Base-by-base conservation (phyloP, 2,888 invertebrate genomes). In the Sepiola atlantica region DNA sequence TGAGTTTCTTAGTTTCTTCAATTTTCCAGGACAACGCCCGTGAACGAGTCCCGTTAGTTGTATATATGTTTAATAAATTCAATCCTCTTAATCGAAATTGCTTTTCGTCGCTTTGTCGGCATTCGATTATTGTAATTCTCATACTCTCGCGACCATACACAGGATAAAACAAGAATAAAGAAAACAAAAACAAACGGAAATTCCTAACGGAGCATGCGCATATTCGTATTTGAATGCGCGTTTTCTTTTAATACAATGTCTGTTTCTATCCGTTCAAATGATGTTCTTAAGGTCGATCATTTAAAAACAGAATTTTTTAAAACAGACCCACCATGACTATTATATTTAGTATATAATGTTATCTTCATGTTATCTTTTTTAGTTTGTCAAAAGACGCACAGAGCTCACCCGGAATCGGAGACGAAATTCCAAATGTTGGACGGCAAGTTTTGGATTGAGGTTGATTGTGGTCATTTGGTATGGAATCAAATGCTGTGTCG, bases 341-440 rank as follows among this genome's bases (percentile, higher is more conserved):
- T 2, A 8, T 21, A 21, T 61, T 24, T 24, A 24, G 24, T 61
- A 21, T 2, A 61, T 61, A 3, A 24, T 61, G 61, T 24, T 61
- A 24, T 24, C 10, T 61, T 61, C 10, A 24, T 6, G 21, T 61
- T 45, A 24, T 93, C 6, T 93, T 35, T 55, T 55, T 61, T 20
- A 93, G 93, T 55, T 35, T 93, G 93, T 35, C 93, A 93, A 61
- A 61, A 18, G 28, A 93, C 93, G 0, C 93, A 93, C 61, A 55
- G 93, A 57, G 61, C 93, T 93, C 93, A 93, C 14, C 93, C 93
- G 55, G 32, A 55, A 32, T 35, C 57, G 20, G 35, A 55, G 35
- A 55, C 55, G 4, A 93, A 93, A 61, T 93, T 93, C 55, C 93
- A 93, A 61, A 93, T 93, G 93, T 57, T 93, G 55, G 93, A 93